phyloP scores from a whole-genome alignment of 2,113 vertebrate species.

The Spea multiplicata region DNA sequence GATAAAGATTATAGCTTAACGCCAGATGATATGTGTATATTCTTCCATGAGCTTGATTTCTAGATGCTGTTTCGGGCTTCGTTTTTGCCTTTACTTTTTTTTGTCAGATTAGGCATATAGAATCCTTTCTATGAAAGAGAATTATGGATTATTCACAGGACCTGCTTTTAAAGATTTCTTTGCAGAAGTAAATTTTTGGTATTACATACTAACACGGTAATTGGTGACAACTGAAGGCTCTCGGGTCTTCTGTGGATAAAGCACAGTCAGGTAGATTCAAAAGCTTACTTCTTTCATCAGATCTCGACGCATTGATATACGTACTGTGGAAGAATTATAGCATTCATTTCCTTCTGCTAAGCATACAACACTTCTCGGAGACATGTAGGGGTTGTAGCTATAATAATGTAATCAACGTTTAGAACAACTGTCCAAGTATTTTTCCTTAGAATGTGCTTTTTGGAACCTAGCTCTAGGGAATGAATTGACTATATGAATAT shows the following conservation, averaged over 20 bases:
- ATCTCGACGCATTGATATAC: slow-evolving; percentile 17
- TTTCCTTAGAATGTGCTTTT: slow-evolving; percentile 34
- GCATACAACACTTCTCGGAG: not conserved
- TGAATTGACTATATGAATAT: not conserved
- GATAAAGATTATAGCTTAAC: slow-evolving; percentile 18
- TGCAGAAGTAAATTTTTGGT: slow-evolving; percentile 19
- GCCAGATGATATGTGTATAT: not conserved
- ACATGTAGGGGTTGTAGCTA: slow-evolving; percentile 2
- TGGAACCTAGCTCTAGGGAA: slow-evolving; percentile 1
- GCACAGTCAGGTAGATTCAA: slow-evolving; percentile 47
- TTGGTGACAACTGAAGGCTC: slow-evolving; percentile 41
- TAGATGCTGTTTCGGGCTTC: slow-evolving; percentile 19
- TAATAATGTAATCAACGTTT: slow-evolving; percentile 28
- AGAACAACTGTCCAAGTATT: slow-evolving; percentile 21
- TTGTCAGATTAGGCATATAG: slow-evolving; percentile 33
- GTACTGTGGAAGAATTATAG: slow-evolving; percentile 21
- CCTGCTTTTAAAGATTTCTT: slow-evolving; percentile 8
- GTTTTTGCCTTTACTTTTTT: slow-evolving; percentile 18
- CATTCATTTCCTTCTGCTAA: slow-evolving; percentile 23
- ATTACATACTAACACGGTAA: slow-evolving; percentile 25
- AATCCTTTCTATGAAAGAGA: slow-evolving; percentile 28
- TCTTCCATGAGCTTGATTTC: slow-evolving; percentile 7
- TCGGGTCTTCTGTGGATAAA: slow-evolving; percentile 36
- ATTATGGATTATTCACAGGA: slow-evolving; percentile 44
- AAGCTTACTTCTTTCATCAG: slow-evolving; percentile 28